Evolutionary conservation across 2,113 vertebrate genomes (phyloP), one percentile per base, ranked within the genome.

Genomic region (Climacteris rufus): DNA sequence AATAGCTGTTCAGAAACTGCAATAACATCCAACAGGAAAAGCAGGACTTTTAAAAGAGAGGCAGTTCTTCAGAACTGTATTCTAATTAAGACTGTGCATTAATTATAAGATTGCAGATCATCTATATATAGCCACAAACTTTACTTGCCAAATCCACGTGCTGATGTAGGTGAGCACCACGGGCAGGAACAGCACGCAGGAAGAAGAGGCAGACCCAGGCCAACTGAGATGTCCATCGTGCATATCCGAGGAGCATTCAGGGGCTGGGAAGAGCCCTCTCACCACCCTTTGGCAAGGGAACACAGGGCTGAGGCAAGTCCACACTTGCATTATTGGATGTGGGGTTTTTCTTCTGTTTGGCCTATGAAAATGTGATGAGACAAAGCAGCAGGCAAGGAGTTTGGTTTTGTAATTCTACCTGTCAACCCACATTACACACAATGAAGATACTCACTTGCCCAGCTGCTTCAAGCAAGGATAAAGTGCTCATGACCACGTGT

Each of bases 391-490:
- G 56, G 42, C 0, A 6, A 53, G 35, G 30, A 83, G 79, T 19
- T 50, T 80, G 47, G 35, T 63, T 93, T 54, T 5, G 0, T 63
- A 75, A 70, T 71, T 89, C 30, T 57, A 30, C 56, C 30, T 71
- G 28, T 52, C 66, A 80, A 20, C 31, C 31, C 80, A 66, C 60
- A 90, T 52, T 64, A 83, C 25, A 65, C 57, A 70, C 47, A 35
- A 33, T 0, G 1, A 79, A 79, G 15, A 25, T 71, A 19, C 15
- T 83, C 8, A 3, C 44, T 84, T 1, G 1, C 25, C 6, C 11
- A 35, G 31, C n/a, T 90, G 80, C 68, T 65, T 74, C 70, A 40
- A 68, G 81, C 22, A 9, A 75, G 42, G 69, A 64, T 42, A 21
- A 89, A 81, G 31, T 13, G 28, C 61, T 84, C n/a, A 4, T 40